Percentiles rank a stretch among this genome's conserved stretches.
Evolutionary conservation across 2,888 invertebrate genomes (phyloP).

Genomic region (Meloe dianella): DNA sequence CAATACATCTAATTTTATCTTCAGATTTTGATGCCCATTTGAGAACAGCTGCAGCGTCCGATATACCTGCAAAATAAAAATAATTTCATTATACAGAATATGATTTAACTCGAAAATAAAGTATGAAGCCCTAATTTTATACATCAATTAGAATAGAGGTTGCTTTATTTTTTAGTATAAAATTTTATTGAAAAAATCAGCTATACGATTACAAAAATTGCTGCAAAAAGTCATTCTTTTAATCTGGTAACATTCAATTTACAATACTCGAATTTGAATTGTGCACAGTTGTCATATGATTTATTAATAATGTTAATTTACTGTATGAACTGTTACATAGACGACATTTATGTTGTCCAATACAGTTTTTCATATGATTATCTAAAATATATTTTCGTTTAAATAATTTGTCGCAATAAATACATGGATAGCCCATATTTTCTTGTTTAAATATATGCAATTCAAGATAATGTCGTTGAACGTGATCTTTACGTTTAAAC

Average conservation of each 20-base stretch:
- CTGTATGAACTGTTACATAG: slow-evolving; percentile 22
- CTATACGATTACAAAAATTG: not conserved
- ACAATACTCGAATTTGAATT: slow-evolving; percentile 31
- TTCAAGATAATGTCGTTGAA: slow-evolving; percentile 39
- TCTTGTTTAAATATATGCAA: slow-evolving; percentile 35
- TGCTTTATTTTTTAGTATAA: no score
- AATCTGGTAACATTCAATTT: slow-evolving; percentile 23
- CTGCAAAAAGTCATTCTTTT: not conserved
- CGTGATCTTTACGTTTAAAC: slow-evolving; percentile 51
- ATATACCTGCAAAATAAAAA: not conserved
- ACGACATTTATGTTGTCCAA: slow-evolving; percentile 20
- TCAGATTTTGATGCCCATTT: not conserved
- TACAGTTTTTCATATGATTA: slow-evolving; percentile 45
- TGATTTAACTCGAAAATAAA: not conserved
- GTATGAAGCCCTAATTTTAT: not conserved
- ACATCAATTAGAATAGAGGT: no score
- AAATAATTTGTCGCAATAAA: slow-evolving; percentile 43
- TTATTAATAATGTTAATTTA: slow-evolving; percentile 18
- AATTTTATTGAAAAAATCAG: not conserved
- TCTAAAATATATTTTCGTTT: slow-evolving; percentile 48
- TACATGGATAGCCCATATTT: slow-evolving; percentile 39
- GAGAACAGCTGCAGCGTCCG: not conserved
- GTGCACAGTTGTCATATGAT: slow-evolving; percentile 30
- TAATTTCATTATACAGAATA: not conserved
- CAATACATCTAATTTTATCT: slow-evolving; percentile 29